phyloP scores from a whole-genome alignment of 2,113 vertebrate genomes.

The Platichthys stellatus region DNA sequence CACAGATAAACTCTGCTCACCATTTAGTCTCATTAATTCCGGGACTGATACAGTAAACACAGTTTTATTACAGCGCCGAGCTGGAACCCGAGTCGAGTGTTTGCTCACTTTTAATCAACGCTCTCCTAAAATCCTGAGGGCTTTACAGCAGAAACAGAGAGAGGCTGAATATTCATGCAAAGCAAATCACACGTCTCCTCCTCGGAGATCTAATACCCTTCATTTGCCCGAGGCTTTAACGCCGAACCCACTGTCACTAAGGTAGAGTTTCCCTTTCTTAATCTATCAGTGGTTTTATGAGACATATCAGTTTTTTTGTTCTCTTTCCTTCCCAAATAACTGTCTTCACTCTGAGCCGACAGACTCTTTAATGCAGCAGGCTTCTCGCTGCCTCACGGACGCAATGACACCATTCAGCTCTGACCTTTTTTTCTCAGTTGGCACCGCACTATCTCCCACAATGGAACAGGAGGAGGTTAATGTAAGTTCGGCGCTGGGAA shows the following conservation, averaged over 20 bases:
- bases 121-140: slow-evolving; percentile 55
- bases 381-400: slow-evolving; percentile 5
- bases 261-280: slow-evolving; percentile 18
- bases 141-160: slow-evolving; percentile 47
- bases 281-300: slow-evolving; percentile 47
- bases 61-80: slow-evolving; percentile 61
- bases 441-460: slow-evolving; percentile 44
- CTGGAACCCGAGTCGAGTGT: slow-evolving; percentile 64
- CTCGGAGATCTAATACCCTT: slow-evolving; percentile 47
- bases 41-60: slow-evolving; percentile 65
- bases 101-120: slow-evolving; percentile 71
- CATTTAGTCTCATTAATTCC: slow-evolving; percentile 71
- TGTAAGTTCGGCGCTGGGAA: slow-evolving; percentile 39
- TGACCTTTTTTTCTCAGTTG: slow-evolving; percentile 38
- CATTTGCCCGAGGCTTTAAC: slow-evolving; percentile 54
- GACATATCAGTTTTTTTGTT: slow-evolving; percentile 4
- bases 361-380: slow-evolving; percentile 58
- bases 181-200: slow-evolving; percentile 45
- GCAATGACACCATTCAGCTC: slow-evolving; percentile 53
- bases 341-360: slow-evolving; percentile 46
- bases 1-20: slow-evolving; percentile 22
- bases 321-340: slow-evolving; percentile 44
- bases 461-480: slow-evolving; percentile 61
- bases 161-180: slow-evolving; percentile 48
- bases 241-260: slow-evolving; percentile 34